These are phyloP conservation scores for Peromyscus melanophrys DNA, from an alignment of 2,797 vertebrate species.

Conservation along the genomic window DNA sequence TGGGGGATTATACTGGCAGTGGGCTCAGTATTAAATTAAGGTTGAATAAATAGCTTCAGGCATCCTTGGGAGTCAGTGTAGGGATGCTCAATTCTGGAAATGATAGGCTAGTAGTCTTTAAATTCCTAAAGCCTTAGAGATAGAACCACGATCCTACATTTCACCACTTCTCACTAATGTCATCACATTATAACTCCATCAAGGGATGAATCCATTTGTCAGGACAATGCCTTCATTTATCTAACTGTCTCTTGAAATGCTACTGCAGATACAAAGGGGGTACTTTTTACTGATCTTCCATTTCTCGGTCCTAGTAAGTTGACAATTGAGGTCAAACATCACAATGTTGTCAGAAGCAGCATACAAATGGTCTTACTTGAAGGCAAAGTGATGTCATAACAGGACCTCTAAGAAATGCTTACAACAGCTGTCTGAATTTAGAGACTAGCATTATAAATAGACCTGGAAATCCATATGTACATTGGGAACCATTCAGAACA, in stretches of 20 bases:
- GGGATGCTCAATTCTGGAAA: background rate
- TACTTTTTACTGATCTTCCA: background rate
- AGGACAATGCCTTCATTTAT: background rate
- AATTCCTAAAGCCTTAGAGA: background rate
- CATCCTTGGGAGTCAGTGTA: background rate
- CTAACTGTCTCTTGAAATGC: background rate
- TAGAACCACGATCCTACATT: background rate
- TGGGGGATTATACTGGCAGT: background rate
- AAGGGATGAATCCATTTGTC: background rate
- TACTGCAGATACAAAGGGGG: background rate
- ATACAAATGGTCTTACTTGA: background rate
- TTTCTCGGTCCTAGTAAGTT: background rate
- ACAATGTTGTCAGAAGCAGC: background rate
- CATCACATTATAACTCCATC: background rate
- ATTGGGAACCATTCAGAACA: background rate
- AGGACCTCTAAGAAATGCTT: background rate
- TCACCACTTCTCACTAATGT: background rate
- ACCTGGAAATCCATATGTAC: background rate
- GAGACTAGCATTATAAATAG: slow-evolving; percentile 2
- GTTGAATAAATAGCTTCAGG: slow-evolving; percentile 22
- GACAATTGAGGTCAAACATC: background rate
- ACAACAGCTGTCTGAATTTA: background rate
- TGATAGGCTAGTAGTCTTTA: background rate
- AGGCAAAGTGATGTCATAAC: background rate
- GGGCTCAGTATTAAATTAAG: slow-evolving; percentile 6